Evolutionary conservation across 2,797 vertebrate species (phyloP).

Genomic region (Erpetoichthys calabaricus): DNA sequence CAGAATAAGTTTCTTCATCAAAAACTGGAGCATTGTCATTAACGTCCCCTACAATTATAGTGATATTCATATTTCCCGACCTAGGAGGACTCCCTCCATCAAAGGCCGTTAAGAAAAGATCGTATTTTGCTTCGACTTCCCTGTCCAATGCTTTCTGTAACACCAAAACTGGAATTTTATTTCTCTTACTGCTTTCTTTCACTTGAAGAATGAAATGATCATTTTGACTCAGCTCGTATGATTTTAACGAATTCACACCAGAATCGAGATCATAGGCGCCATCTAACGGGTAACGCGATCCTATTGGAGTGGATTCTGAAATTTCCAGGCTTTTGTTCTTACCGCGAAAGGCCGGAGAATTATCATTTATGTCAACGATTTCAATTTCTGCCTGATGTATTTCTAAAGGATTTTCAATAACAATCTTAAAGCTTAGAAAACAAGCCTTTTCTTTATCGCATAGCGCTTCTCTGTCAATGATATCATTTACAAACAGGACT

Average conservation of each 20-base stretch:
- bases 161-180: slow-evolving; percentile 19
- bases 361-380: slow-evolving; percentile 28
- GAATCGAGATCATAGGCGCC: slow-evolving; percentile 30
- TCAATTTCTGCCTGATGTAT: slow-evolving; percentile 30
- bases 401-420: slow-evolving; percentile 42
- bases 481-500: slow-evolving; percentile 28
- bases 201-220: slow-evolving; percentile 35
- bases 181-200: slow-evolving; percentile 25
- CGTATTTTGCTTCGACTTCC: slow-evolving; percentile 15
- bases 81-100: slow-evolving; percentile 28
- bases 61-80: slow-evolving; percentile 16
- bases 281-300: slow-evolving; percentile 25
- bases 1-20: neutral
- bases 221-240: slow-evolving; percentile 30
- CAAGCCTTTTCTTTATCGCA: slow-evolving; percentile 34
- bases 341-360: slow-evolving; percentile 27
- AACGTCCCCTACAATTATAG: slow-evolving; percentile 36
- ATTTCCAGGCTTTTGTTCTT: slow-evolving; percentile 29
- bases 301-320: slow-evolving; percentile 22
- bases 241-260: slow-evolving; percentile 29
- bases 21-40: slow-evolving; percentile 36
- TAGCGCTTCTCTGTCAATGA: slow-evolving; percentile 39
- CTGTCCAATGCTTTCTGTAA: slow-evolving; percentile 31
- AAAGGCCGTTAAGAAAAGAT: slow-evolving; percentile 22
- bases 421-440: slow-evolving; percentile 37